These are phyloP conservation scores for Montipora foliosa DNA, from an alignment of 64 coral and sea anemone genomes.

Conservation along the genomic window DNA sequence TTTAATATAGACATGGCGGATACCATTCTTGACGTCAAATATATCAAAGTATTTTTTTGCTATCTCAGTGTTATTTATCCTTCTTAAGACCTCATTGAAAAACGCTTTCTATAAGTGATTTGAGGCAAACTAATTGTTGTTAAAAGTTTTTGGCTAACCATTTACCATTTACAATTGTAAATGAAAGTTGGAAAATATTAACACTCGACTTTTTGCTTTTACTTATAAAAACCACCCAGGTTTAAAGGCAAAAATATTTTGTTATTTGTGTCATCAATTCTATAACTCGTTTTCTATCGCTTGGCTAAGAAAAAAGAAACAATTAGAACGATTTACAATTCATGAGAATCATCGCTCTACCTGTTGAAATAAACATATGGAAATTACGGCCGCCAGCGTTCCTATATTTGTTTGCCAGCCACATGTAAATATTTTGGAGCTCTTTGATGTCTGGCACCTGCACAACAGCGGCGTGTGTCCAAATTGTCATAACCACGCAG, in stretches of 20 bases:
- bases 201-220: too few relatives aligned
- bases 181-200: too few relatives aligned
- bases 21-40: too few relatives aligned
- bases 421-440: slow-evolving; percentile 25
- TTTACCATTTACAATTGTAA: too few relatives aligned
- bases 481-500: neutral
- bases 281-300: neutral
- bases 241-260: neutral
- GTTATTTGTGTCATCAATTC: neutral
- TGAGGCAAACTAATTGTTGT: too few relatives aligned
- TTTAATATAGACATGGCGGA: too few relatives aligned
- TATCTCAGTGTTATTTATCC: too few relatives aligned
- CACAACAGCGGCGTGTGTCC: slow-evolving; percentile 24
- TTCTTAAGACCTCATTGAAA: too few relatives aligned
- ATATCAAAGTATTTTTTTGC: too few relatives aligned
- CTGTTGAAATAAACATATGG: neutral
- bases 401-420: neutral
- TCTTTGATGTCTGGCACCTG: slow-evolving; percentile 15
- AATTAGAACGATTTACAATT: neutral
- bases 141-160: too few relatives aligned
- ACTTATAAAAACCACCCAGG: too few relatives aligned
- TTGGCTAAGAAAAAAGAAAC: neutral
- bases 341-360: neutral
- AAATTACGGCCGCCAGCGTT: neutral
- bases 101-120: too few relatives aligned